These are phyloP conservation scores for Sinella curviseta DNA, from an alignment of 1,140 invertebrate genomes.

Conservation along the genomic window DNA sequence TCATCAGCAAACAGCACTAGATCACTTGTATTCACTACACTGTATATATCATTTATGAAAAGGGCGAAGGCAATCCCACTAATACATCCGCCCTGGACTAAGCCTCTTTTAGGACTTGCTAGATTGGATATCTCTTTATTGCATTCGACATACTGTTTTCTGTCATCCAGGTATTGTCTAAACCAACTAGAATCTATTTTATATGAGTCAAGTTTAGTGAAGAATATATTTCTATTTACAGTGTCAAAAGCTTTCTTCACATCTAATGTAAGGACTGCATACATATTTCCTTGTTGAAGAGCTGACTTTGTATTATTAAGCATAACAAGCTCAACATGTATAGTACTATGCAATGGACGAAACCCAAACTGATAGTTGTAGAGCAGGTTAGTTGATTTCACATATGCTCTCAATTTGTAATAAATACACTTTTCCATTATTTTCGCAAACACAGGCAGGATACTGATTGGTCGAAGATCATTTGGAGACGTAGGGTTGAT, in stretches of 20 bases:
- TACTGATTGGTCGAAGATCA: background rate
- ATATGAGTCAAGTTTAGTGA: conserved; percentile 7
- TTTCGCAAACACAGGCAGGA: background rate
- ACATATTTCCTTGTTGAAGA: background rate
- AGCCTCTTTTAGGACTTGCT: background rate
- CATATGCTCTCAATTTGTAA: background rate
- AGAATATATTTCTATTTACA: background rate
- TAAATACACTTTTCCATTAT: conserved; percentile 9
- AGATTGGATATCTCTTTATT: background rate
- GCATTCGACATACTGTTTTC: background rate
- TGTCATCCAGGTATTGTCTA: background rate
- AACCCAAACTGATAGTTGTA: background rate
- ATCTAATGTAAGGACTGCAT: conserved; percentile 10
- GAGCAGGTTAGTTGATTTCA: background rate
- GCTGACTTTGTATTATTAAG: background rate
- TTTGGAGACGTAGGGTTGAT: background rate
- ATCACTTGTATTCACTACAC: background rate
- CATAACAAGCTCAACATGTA: background rate
- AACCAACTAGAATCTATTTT: conserved; percentile 29
- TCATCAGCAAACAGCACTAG: conserved; percentile 30
- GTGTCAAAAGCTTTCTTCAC: conserved; percentile 32
- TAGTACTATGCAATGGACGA: background rate
- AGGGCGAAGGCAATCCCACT: conserved; percentile 7
- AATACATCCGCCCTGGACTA: conserved; percentile 16
- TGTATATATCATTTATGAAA: conserved; percentile 23